These are phyloP conservation scores for Trematomus bernacchii DNA, from an alignment of 2,797 vertebrate species.

Conservation along the genomic window DNA sequence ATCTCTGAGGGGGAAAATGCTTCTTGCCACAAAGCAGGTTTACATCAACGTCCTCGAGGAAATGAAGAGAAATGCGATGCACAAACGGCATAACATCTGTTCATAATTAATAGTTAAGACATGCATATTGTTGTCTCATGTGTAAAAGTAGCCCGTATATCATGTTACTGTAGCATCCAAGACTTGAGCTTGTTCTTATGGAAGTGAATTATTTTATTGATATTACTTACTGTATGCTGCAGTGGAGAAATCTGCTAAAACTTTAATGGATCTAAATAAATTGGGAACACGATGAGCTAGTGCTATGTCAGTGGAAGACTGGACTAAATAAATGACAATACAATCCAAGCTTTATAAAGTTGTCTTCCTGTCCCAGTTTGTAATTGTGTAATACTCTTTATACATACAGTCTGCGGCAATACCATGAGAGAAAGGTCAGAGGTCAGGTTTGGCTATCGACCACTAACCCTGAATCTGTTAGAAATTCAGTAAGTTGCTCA, in stretches of 20 bases:
- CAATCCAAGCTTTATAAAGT: not conserved
- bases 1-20: conserved; percentile 22
- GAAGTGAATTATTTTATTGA: conserved; percentile 6
- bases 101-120: conserved; percentile 30
- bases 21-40: not conserved
- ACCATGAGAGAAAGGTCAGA: not conserved
- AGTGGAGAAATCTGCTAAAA: conserved; percentile 19
- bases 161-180: conserved; percentile 16
- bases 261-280: conserved; percentile 27
- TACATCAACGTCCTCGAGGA: conserved; percentile 2
- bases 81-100: conserved; percentile 1
- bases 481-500: not conserved
- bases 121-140: conserved; percentile 4
- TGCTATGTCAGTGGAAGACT: not conserved
- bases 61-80: not conserved
- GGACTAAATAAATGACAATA: not conserved
- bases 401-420: not conserved
- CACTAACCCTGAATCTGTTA: not conserved
- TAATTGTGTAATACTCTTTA: no score
- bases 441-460: conserved; percentile 12
- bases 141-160: conserved; percentile 23
- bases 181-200: not conserved
- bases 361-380: not conserved
- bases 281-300: not conserved
- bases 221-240: not conserved